A percentile compares a stretch with the other conserved stretches of the same genome.
Conservation (phyloP, 1,140 invertebrate genomes). For the Aphis craccivora region DNA sequence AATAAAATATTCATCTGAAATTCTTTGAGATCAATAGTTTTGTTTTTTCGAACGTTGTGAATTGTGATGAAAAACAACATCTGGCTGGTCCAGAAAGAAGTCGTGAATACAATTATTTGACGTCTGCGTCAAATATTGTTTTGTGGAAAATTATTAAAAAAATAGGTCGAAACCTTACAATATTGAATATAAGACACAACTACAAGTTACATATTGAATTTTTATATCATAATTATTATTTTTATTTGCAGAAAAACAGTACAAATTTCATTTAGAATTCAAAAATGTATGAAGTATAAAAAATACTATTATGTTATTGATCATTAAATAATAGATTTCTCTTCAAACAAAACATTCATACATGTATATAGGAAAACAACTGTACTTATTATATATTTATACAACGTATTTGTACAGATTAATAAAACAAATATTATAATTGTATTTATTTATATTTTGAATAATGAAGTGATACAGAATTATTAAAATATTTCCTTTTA, state of each 20-base stretch:
- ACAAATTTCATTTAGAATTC: not conserved
- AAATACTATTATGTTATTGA: not conserved
- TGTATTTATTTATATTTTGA: not conserved
- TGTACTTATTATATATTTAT: no score
- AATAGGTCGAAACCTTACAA: not conserved
- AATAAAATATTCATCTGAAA: not conserved
- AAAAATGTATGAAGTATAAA: not conserved
- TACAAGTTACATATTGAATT: not conserved
- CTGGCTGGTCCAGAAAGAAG: not conserved
- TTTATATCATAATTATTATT: not conserved
- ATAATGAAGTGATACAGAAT: not conserved
- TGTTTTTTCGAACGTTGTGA: not conserved
- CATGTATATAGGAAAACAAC: not conserved
- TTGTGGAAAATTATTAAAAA: not conserved
- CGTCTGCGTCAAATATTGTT: conserved; percentile 27
- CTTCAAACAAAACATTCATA: not conserved
- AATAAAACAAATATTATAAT: not conserved
- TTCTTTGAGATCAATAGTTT: not conserved
- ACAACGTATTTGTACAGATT: not conserved
- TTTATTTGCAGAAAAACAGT: not conserved
- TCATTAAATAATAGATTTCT: not conserved
- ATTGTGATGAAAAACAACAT: not conserved
- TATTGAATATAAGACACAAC: not conserved
- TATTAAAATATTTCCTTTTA: not conserved
- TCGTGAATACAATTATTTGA: conserved; percentile 24